Conservation (phyloP, 2,888 invertebrate species). For the Lissocephala sabroskyi region DNA sequence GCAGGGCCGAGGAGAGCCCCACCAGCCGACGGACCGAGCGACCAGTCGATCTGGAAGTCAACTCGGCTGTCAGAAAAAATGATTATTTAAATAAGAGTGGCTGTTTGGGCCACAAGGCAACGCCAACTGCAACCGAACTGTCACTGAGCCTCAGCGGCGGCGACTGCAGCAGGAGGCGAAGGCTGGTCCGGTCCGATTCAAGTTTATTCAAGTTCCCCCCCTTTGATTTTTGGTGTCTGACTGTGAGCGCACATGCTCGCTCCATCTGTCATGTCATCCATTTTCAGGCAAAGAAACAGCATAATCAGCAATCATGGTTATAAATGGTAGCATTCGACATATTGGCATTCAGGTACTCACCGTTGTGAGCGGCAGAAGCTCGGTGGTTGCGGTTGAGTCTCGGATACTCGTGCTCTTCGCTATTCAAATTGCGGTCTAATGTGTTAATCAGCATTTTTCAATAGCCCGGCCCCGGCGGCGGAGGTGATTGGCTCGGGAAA, state of each 20-base stretch:
- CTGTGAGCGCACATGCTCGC: constrained; percentile 57
- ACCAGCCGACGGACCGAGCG: too few relatives aligned
- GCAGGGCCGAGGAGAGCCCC: too few relatives aligned
- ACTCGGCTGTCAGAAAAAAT: constrained; percentile 71
- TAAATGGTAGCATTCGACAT: constrained; percentile 70
- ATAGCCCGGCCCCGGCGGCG: too few relatives aligned
- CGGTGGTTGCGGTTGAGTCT: neutral
- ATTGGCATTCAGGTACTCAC: constrained; percentile 56
- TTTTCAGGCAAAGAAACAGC: constrained; percentile 63
- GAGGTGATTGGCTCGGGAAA: too few relatives aligned
- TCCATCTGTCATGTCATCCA: constrained; percentile 70
- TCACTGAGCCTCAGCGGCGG: constrained; percentile 41
- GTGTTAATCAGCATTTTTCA: constrained; percentile 64
- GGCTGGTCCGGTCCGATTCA: constrained; percentile 11
- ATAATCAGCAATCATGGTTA: constrained; percentile 69
- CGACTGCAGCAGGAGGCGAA: neutral
- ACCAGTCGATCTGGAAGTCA: constrained; percentile 72
- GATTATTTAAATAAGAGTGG: constrained; percentile 69
- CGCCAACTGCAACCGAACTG: constrained; percentile 56
- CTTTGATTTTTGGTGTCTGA: constrained; percentile 53
- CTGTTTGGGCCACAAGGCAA: constrained; percentile 35
- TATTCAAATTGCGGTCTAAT: constrained; percentile 45
- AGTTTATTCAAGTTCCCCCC: too few relatives aligned
- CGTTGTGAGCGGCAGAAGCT: constrained; percentile 33
- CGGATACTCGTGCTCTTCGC: constrained; percentile 5